Conservation (phyloP, 1,140 invertebrate genomes). For the Teleopsis dalmanni region DNA sequence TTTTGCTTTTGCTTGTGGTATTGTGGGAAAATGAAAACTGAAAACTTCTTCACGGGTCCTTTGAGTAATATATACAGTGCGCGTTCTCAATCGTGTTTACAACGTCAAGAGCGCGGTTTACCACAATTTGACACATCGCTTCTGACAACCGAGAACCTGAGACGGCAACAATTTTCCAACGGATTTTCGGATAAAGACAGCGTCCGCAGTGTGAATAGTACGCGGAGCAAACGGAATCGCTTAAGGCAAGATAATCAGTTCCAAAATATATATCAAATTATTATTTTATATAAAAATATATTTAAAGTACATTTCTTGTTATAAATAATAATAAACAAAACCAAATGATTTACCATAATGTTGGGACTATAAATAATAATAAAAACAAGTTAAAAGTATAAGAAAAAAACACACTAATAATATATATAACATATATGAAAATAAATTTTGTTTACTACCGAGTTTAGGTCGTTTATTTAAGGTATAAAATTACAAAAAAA, state of each 20-base stretch:
- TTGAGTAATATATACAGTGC: conserved; percentile 31
- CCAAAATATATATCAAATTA: too few species aligned
- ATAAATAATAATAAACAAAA: too few species aligned
- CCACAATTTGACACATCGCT: conserved; percentile 10
- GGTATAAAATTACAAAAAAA: too few species aligned
- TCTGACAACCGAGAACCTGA: conserved; percentile 20
- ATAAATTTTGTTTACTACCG: too few species aligned
- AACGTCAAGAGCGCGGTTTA: background rate
- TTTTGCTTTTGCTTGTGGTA: conserved; percentile 6
- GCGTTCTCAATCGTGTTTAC: conserved; percentile 10
- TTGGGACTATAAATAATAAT: too few species aligned
- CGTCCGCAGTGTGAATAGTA: conserved; percentile 27
- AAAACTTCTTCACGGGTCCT: conserved; percentile 35
- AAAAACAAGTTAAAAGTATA: too few species aligned
- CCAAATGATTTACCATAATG: too few species aligned
- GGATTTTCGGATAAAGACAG: conserved; percentile 31
- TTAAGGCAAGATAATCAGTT: conserved; percentile 17
- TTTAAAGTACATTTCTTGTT: too few species aligned
- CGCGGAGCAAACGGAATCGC: conserved; percentile 16
- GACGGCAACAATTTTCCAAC: conserved; percentile 5
- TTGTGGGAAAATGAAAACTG: conserved; percentile 40
- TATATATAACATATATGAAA: too few species aligned
- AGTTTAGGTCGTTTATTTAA: too few species aligned
- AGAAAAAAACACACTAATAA: too few species aligned
- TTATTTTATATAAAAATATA: too few species aligned